Evolutionary conservation across 2,113 vertebrate species (phyloP).

Genomic region (Sphaerodactylus townsendi): DNA sequence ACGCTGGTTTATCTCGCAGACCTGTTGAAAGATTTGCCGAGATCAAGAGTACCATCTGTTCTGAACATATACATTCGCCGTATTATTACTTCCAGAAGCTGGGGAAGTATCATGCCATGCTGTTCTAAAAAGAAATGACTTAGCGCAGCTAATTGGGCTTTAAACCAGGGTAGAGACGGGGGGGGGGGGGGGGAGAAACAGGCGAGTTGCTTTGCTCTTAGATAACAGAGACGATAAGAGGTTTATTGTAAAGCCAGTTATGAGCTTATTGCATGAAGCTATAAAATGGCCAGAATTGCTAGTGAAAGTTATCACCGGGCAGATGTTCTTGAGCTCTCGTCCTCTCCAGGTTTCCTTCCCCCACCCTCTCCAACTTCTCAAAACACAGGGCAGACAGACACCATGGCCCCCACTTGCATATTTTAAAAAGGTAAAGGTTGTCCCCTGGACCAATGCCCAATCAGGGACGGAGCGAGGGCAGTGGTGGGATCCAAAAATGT

Average conservation of each 20-base stretch:
- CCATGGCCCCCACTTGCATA: too few species aligned
- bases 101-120: accelerated
- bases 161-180: background rate
- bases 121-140: slow-evolving; percentile 8
- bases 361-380: too few species aligned
- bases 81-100: slow-evolving; percentile 2
- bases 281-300: background rate
- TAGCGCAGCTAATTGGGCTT: slow-evolving; percentile 1
- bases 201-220: background rate
- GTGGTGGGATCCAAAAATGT: too few species aligned
- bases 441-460: too few species aligned
- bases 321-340: background rate
- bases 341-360: too few species aligned
- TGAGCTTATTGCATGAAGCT: background rate
- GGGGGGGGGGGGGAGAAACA: slow-evolving; percentile 6
- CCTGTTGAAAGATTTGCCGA: background rate
- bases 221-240: background rate
- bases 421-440: too few species aligned
- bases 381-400: too few species aligned
- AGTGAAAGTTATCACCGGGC: background rate
- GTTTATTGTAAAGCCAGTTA: background rate
- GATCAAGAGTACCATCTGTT: background rate
- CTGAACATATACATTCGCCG: too few species aligned
- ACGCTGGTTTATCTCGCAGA: background rate
- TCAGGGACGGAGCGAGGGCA: too few species aligned